Evolutionary conservation across 1,140 invertebrate species (phyloP).

Genomic region (Euschistus heros): DNA sequence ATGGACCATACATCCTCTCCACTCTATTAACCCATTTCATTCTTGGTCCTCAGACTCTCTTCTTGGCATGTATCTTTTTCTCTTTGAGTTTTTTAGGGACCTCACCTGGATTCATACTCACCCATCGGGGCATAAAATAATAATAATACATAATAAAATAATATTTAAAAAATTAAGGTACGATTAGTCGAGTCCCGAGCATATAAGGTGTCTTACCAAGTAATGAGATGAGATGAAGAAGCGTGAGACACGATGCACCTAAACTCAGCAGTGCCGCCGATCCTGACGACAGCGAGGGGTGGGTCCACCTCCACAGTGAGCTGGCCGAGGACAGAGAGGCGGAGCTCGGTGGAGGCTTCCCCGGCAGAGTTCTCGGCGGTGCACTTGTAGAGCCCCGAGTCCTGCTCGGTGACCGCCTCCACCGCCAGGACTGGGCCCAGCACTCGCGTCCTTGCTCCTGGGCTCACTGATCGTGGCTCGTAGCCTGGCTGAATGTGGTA

Average conservation of each 20-base stretch:
- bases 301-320: slow-evolving; percentile 38
- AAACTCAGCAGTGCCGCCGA: slow-evolving; percentile 65
- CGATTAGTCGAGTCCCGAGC: too few species aligned
- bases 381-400: slow-evolving; percentile 58
- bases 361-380: slow-evolving; percentile 54
- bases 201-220: too few species aligned
- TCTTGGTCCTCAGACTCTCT: too few species aligned
- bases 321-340: slow-evolving; percentile 52
- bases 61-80: too few species aligned
- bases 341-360: slow-evolving; percentile 54
- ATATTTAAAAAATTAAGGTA: too few species aligned
- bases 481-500: slow-evolving; percentile 45
- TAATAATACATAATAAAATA: too few species aligned
- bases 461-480: slow-evolving; percentile 49
- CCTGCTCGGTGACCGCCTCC: slow-evolving; percentile 56
- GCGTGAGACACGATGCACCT: slow-evolving; percentile 46
- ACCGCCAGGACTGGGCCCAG: slow-evolving; percentile 58
- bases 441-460: slow-evolving; percentile 51
- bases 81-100: too few species aligned
- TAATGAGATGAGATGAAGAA: slow-evolving; percentile 30
- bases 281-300: slow-evolving; percentile 43
- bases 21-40: too few species aligned
- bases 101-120: too few species aligned
- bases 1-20: too few species aligned
- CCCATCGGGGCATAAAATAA: too few species aligned